Conservation (phyloP, 2,797 vertebrate genomes). For the Tenualosa ilisha region DNA sequence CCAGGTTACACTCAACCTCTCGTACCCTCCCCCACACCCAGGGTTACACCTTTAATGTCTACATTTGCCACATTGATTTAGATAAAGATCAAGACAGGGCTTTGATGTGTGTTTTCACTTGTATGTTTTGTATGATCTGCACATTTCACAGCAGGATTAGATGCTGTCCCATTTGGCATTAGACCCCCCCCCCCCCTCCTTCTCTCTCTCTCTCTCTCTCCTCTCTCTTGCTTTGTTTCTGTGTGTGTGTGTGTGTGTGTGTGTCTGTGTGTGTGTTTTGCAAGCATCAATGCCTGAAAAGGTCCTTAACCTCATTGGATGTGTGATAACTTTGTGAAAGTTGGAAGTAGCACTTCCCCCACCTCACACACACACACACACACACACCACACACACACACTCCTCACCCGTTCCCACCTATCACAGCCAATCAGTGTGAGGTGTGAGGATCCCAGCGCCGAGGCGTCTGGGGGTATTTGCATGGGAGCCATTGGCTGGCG, state of each 20-base stretch:
- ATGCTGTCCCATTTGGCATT: neutral
- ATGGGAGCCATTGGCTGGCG: slow-evolving; percentile 75
- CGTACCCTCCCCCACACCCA: too few species aligned
- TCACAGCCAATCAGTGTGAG: slow-evolving; percentile 59
- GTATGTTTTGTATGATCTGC: neutral
- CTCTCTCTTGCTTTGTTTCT: neutral
- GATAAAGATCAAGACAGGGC: slow-evolving; percentile 27
- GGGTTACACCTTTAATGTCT: slow-evolving; percentile 27
- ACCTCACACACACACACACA: slow-evolving; percentile 18
- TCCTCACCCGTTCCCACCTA: slow-evolving; percentile 33
- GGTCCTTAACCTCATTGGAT: neutral
- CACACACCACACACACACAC: slow-evolving; percentile 37
- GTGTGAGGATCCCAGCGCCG: slow-evolving; percentile 68
- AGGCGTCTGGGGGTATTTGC: slow-evolving; percentile 72
- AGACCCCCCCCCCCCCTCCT: neutral
- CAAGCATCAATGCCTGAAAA: neutral
- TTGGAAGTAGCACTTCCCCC: neutral
- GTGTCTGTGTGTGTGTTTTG: neutral
- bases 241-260: neutral
- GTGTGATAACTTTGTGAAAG: slow-evolving; percentile 51
- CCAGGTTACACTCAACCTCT: too few species aligned
- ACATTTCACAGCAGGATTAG: neutral
- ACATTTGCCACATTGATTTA: slow-evolving; percentile 26
- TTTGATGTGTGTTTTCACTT: slow-evolving; percentile 32
- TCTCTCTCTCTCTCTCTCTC: neutral